phyloP scores from a whole-genome alignment of 2,888 invertebrate genomes.

The Morpho achilles region DNA sequence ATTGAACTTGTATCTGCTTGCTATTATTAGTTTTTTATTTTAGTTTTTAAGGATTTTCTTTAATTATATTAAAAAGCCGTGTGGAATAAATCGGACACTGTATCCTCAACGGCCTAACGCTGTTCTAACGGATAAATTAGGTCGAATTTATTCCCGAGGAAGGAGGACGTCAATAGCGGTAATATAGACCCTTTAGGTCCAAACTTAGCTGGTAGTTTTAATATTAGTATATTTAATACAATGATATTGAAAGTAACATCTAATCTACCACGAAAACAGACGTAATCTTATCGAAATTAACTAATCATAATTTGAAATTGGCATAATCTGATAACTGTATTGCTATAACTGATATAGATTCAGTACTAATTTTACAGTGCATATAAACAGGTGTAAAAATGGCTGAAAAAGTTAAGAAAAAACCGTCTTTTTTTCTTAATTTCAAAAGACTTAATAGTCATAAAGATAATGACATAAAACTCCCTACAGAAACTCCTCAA shows the following conservation, averaged over 20 bases:
- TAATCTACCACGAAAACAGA: not conserved
- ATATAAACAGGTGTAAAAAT: slow-evolving; percentile 32
- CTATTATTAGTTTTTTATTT: too few species aligned
- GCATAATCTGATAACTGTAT: slow-evolving; percentile 25
- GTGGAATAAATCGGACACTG: too few species aligned
- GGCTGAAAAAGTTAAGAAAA: slow-evolving; percentile 64
- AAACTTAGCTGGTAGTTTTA: not conserved
- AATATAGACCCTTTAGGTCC: not conserved
- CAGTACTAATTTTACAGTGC: slow-evolving; percentile 19
- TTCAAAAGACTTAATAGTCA: slow-evolving; percentile 57
- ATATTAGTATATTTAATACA: not conserved
- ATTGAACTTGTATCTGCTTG: too few species aligned
- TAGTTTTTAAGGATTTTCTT: too few species aligned
- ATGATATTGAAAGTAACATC: not conserved
- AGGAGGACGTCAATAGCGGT: too few species aligned
- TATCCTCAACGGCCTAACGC: too few species aligned
- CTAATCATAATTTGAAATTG: slow-evolving; percentile 28
- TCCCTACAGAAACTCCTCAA: slow-evolving; percentile 25
- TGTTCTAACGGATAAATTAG: too few species aligned
- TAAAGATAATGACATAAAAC: slow-evolving; percentile 35
- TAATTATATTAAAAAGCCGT: too few species aligned
- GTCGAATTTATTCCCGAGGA: too few species aligned
- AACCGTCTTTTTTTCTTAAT: slow-evolving; percentile 48
- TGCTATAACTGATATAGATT: slow-evolving; percentile 14
- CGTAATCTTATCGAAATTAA: slow-evolving; percentile 29